These are phyloP conservation scores for Drosophila novamexicana DNA, from an alignment of 1,140 invertebrate species.

Conservation along the genomic window DNA sequence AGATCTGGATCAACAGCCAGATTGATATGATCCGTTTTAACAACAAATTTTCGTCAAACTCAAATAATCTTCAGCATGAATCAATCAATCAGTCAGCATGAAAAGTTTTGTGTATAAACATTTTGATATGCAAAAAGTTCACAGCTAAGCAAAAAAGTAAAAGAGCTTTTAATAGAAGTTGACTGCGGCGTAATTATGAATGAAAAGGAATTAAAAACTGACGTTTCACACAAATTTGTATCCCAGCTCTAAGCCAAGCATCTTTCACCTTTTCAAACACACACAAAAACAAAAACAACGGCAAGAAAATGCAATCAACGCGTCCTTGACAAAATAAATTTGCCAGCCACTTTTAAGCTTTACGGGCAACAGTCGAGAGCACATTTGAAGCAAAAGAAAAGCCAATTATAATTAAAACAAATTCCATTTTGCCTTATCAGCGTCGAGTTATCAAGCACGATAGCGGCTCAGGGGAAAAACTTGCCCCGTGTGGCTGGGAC, in stretches of 20 bases:
- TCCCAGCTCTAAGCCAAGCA: not conserved
- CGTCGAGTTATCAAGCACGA: conserved; percentile 31
- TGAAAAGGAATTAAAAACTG: too few relatives aligned
- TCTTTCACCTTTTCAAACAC: conserved; percentile 2
- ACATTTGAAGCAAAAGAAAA: conserved; percentile 26
- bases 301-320: conserved; percentile 19
- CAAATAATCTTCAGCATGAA: too few relatives aligned
- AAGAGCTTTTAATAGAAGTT: too few relatives aligned
- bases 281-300: not conserved
- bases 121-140: too few relatives aligned
- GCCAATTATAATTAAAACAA: conserved; percentile 67
- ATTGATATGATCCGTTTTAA: too few relatives aligned
- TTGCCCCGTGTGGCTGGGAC: not conserved
- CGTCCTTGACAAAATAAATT: conserved; percentile 19
- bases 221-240: not conserved
- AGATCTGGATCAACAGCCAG: too few relatives aligned
- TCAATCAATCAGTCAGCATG: too few relatives aligned
- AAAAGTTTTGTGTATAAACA: too few relatives aligned
- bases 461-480: conserved; percentile 27
- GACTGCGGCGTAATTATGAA: too few relatives aligned
- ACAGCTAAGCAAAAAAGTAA: too few relatives aligned
- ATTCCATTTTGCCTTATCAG: conserved; percentile 46
- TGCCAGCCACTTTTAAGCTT: conserved; percentile 21
- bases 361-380: conserved; percentile 2
- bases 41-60: too few relatives aligned